Conservation (phyloP, 2,888 invertebrate genomes). For the Watsonalla cultraria region DNA sequence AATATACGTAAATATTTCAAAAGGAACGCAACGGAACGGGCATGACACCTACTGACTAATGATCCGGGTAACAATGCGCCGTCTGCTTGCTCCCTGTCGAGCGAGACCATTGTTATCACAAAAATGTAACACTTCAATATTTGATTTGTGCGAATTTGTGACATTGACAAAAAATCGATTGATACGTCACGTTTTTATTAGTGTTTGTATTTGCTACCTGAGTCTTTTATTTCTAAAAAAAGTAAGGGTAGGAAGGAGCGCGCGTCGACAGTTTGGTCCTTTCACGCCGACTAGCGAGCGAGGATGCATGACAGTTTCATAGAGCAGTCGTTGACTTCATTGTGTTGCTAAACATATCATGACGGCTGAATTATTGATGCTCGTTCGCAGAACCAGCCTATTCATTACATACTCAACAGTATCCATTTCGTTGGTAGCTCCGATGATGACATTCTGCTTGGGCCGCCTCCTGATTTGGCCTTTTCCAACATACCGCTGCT, state of each 20-base stretch:
- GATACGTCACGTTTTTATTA: slow-evolving; percentile 73
- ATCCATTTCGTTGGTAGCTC: background rate
- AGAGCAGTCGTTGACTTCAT: slow-evolving; percentile 60
- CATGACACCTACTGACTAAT: slow-evolving; percentile 71
- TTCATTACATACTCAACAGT: slow-evolving; percentile 8
- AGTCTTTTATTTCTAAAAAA: slow-evolving; percentile 45
- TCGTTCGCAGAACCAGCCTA: slow-evolving; percentile 37
- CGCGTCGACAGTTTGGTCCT: slow-evolving; percentile 46
- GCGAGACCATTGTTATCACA: slow-evolving; percentile 60
- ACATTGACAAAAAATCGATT: slow-evolving; percentile 67
- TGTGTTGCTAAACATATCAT: slow-evolving; percentile 49
- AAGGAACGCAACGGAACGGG: slow-evolving; percentile 46
- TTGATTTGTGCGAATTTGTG: slow-evolving; percentile 75
- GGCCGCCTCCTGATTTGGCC: no score
- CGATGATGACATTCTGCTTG: background rate
- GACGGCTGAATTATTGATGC: slow-evolving; percentile 49
- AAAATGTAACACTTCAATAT: slow-evolving; percentile 75
- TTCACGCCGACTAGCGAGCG: slow-evolving; percentile 43
- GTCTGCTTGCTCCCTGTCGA: slow-evolving; percentile 51
- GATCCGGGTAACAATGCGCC: slow-evolving; percentile 57
- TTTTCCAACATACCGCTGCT: no score
- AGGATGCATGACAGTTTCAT: slow-evolving; percentile 56
- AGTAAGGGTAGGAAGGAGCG: slow-evolving; percentile 53
- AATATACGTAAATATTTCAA: slow-evolving; percentile 52
- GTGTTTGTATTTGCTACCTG: slow-evolving; percentile 74